A percentile compares a stretch with the other conserved stretches of the same genome.
phyloP scores from a whole-genome alignment of 2,113 vertebrate species.

The Ammodytes dubius region DNA sequence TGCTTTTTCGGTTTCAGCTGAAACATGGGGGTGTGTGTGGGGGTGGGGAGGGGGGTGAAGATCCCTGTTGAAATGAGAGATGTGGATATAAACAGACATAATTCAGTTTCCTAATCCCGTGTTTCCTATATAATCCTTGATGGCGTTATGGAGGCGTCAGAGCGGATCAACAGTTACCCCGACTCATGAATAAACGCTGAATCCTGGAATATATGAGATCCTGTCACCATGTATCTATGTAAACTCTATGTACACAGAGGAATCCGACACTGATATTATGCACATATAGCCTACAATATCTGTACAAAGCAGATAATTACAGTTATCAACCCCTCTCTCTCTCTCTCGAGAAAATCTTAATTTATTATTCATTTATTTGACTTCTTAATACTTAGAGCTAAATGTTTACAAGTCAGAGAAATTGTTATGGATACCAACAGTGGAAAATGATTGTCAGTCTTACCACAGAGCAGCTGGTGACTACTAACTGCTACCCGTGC shows the following conservation, averaged over 20 bases:
- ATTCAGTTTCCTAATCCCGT: constrained; percentile 13
- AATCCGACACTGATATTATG: not conserved
- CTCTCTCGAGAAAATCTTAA: not conserved
- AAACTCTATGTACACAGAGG: not conserved
- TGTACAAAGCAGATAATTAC: not conserved
- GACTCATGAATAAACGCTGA: not conserved
- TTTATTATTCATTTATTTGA: not conserved
- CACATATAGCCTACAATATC: constrained; percentile 1
- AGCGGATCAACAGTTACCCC: not conserved
- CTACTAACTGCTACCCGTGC: not conserved
- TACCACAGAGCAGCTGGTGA: not conserved
- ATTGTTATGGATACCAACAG: not conserved
- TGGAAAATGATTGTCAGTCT: not conserved
- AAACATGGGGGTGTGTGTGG: constrained; percentile 50
- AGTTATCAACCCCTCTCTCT: not conserved
- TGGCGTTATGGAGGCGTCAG: constrained; percentile 26
- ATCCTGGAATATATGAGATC: not conserved
- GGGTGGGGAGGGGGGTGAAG: constrained; percentile 10
- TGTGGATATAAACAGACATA: not conserved
- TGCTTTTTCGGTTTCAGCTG: constrained; percentile 33
- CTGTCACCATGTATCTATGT: not conserved
- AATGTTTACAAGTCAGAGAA: not conserved
- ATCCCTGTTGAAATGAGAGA: constrained; percentile 39
- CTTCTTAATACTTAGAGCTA: not conserved
- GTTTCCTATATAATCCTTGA: constrained; percentile 3